Evolutionary conservation across 2,888 invertebrate genomes (phyloP), one percentile per base, ranked within the genome.

Genomic region (Andrena camellia): DNA sequence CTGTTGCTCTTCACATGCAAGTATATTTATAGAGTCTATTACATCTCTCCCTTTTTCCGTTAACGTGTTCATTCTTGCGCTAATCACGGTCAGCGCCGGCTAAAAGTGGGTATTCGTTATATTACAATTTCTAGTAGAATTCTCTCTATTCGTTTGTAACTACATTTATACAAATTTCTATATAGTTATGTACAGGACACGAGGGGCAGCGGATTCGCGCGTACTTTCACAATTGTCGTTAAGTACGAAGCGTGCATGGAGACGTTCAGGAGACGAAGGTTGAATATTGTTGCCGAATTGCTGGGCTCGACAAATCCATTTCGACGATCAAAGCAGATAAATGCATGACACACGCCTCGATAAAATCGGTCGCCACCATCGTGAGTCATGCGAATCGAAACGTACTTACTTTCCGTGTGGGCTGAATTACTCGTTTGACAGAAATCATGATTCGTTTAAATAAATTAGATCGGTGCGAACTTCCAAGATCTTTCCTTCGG

Each of bases 121-220:
- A 63, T 75, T 68, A 48, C n/a, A 35, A 48, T 42, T 60, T 66
- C 8, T 8, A 31, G 3, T 59, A 59, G 7, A 42, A 64, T 60
- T 76, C 7, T 17, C 42, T 67, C 23, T 42, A 54, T 17, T 23
- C 26, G 13, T 60, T 20, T 33, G 23, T 35, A 67, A 35, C 63
- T 77, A 54, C 33, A 26, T 74, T 81, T 74, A 60, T 66, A 74
- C 60, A 62, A 54, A 54, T 66, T 67, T 20, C 42, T 66, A 23
- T 10, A 23, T 10, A 23, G 4, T 13, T 42, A 13, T 26, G 42
- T 59, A 48, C 63, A 26, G 10, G 10, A 42, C 35, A 10, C 23
- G 10, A 8, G 29, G 17, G 4, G 35, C 48, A 17, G 48, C 54
- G n/a, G 31, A 57, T 23, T 57, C 57, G 23, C 23, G 57, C 57